A percentile compares a stretch with the other conserved stretches of the same genome.
phyloP scores from a whole-genome alignment of 1,140 invertebrate species.

The Asobara japonica region DNA sequence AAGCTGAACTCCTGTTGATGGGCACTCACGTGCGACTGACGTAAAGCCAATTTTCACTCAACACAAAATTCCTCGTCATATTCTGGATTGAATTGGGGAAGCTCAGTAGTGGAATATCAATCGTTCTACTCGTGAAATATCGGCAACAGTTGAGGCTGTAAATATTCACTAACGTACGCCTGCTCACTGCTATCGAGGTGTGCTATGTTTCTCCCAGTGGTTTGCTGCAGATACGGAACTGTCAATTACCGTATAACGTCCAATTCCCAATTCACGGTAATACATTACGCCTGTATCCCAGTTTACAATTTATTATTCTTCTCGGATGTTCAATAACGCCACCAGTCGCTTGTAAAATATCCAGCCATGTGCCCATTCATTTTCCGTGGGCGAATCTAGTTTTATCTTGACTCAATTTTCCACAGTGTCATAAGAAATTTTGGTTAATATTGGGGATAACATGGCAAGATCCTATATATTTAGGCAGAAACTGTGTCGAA shows the following conservation, averaged over 20 bases:
- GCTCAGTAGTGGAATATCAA: background rate
- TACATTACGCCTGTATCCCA: background rate
- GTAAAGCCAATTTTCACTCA: background rate
- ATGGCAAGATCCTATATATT: no score
- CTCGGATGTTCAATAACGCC: background rate
- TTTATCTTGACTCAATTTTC: no score
- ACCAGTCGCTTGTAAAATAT: background rate
- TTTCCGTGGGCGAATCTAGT: no score
- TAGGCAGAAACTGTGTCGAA: no score
- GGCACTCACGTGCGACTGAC: background rate
- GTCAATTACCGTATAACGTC: constrained; percentile 25
- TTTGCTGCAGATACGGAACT: background rate
- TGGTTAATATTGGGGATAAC: no score
- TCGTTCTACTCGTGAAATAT: background rate
- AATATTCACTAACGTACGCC: background rate
- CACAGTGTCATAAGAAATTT: no score
- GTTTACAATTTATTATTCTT: constrained; percentile 10
- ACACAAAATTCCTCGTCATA: background rate
- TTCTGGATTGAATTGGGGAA: background rate
- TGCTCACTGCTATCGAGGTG: background rate
- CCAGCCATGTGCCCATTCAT: background rate
- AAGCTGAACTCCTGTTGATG: background rate
- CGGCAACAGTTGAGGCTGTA: background rate
- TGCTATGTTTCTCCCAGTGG: no score
- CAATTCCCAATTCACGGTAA: constrained; percentile 19